Base-by-base conservation (phyloP, 53 echinoderm and acorn worm genomes). In the Paelopatides confundens region DNA sequence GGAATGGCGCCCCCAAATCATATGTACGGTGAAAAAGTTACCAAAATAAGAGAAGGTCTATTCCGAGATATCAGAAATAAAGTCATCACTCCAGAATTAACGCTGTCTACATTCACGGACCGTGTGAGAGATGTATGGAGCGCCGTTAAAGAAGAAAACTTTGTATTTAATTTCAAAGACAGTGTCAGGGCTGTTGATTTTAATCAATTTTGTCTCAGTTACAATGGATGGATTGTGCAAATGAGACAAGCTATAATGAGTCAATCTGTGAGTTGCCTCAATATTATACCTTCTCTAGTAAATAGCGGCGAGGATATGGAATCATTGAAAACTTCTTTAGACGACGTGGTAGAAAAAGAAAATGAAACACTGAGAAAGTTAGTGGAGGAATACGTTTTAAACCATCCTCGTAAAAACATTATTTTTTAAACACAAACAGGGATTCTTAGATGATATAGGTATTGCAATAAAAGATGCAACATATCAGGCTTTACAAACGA, bases 1-100 rank as follows among this genome's bases (percentile, higher is more conserved):
- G 77, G 77, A 1, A 77, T 77, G 77, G 24, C 77, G 10, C 77
- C 77, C 5, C 77, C 77, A 50, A 77, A 77, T 50, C 77, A 47
- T 15, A 48, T 77, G 77, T 50, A 77, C 29, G 40, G 49, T 4
- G 77, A 77, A 48, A 77, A 37, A 2, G 51, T 77, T 1, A 48
- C 51, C 2, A 77, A 77, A 8, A 48, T 77, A 31, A 77, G 50
- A 50, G 77, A 18, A 9, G n/a, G 49, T 1, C 31, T 77, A 13
- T 28, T 77, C 5, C 24, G 48, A 2, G 77, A 77, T 14, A n/a
- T n/a, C n/a, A n/a, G n/a, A n/a, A n/a, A n/a, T n/a, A n/a, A n/a
- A n/a, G 48, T 2, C 10, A 77, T 77, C 12, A 28, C 26, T 24
- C 21, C 77, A 27, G 79, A 79, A 9, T 30, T 79, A 53, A 79